These are phyloP conservation scores for Drosophila nigromelanica DNA, from an alignment of 1,140 invertebrate species.

Conservation along the genomic window DNA sequence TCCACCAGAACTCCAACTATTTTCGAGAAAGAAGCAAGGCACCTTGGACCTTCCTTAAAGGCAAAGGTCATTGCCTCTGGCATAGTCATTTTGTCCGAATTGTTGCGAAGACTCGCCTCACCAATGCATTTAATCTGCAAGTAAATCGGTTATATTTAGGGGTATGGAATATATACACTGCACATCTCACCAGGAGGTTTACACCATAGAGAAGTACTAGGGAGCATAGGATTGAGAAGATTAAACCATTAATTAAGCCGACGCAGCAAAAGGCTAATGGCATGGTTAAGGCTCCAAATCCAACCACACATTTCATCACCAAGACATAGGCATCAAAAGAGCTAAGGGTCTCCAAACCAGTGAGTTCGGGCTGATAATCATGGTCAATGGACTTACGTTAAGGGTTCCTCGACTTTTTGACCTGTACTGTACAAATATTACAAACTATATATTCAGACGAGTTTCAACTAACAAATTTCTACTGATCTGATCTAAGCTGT, in stretches of 20 bases:
- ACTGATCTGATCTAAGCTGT: no score
- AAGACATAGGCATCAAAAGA: background rate
- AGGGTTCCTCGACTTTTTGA: background rate
- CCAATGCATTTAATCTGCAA: background rate
- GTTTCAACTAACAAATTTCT: no score
- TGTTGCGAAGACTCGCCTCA: background rate
- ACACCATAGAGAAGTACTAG: background rate
- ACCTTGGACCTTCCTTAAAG: background rate
- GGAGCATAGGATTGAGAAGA: background rate
- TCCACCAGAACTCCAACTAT: background rate
- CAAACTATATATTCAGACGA: no score
- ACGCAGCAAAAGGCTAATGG: background rate
- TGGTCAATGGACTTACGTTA: background rate
- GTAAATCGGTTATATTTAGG: no score
- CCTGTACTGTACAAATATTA: background rate
- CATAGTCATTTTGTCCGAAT: background rate
- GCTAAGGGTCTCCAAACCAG: background rate
- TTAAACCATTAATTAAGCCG: background rate
- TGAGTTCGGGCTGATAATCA: background rate
- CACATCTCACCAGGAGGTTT: background rate
- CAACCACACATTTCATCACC: background rate
- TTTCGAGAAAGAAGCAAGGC: background rate
- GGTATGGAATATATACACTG: background rate
- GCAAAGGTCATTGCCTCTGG: background rate
- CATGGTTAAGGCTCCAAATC: background rate